Evolutionary conservation across 64 coral and sea anemone genomes (phyloP), one percentile per base, ranked within the genome.

Genomic region (Platygyra sinensis): DNA sequence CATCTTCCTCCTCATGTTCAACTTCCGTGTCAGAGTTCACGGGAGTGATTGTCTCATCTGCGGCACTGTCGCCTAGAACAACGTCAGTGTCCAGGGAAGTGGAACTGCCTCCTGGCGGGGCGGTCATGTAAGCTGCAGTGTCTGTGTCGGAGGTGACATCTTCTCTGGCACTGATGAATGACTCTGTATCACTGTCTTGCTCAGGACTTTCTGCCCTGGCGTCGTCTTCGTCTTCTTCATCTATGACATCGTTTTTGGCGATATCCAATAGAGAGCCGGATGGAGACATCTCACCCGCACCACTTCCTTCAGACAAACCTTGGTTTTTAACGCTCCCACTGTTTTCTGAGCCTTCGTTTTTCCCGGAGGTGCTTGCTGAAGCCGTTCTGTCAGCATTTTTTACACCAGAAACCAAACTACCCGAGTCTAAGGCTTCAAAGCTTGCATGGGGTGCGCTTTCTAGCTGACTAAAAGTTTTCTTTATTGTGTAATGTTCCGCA

Each of bases 21-120:
- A 65, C 82, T 8, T 91, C 90, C 16, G 82, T 92, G 83, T 92
- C 90, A 30, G 82, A 79, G 61, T 92, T 92, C 0, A 92, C 90
- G 5, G 90, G 90, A 27, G 90, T 92, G 3, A 46, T 86, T 17
- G 57, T 18, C 2, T 86, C 84, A 32, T 87, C 90, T 5, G 90
- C 76, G 42, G 84, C 74, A 20, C 59, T 92, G 30, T 80, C 83
- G 18, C 51, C 60, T 31, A 65, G 59, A 27, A 74, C 72, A 67
- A 74, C 76, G 29, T 75, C 38, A 18, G 60, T 79, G 18, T 92
- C 74, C 2, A 92, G 74, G 8, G 90, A 92, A 5, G 90, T 64
- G 2, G 82, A 71, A 62, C 90, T 92, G 31, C 90, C 80, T 57
- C 72, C 80, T 16, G 27, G 32, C 2, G 52, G 28, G 4, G 90